These are phyloP conservation scores for Oceanodroma tethys DNA, from an alignment of 2,113 vertebrate species.

Conservation along the genomic window DNA sequence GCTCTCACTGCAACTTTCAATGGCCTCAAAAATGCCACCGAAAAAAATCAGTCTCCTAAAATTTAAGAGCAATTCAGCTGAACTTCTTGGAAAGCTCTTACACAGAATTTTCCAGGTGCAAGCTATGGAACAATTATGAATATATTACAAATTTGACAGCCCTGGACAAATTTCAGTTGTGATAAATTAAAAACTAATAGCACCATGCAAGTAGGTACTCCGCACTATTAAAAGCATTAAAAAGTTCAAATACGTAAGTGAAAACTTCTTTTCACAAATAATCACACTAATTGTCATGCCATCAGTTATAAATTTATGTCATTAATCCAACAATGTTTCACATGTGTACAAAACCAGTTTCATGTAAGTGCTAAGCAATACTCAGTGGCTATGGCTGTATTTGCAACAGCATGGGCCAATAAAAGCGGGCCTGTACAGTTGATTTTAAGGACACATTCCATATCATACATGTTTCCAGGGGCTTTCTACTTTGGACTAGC, in stretches of 20 bases:
- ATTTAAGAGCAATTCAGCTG: not conserved
- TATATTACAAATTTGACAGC: not conserved
- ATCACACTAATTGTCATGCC: not conserved
- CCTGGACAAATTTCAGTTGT: not conserved
- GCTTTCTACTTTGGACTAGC: not conserved
- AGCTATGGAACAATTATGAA: not conserved
- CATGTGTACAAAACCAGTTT: not conserved
- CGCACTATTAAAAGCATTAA: not conserved
- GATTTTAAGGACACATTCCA: not conserved
- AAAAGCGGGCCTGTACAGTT: not conserved
- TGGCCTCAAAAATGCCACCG: not conserved
- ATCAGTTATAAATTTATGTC: not conserved
- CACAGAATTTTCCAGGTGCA: constrained; percentile 7
- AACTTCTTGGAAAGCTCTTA: not conserved
- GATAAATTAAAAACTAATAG: not conserved
- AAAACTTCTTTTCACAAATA: not conserved
- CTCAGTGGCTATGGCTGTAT: not conserved
- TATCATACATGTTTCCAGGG: not conserved
- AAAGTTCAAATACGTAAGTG: not conserved
- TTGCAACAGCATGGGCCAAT: not conserved
- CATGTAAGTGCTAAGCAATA: not conserved
- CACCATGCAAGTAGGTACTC: not conserved
- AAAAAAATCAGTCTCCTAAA: not conserved
- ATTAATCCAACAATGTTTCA: not conserved
- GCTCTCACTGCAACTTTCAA: not conserved